Evolutionary conservation across 1,140 invertebrate species (phyloP).

Genomic region (Drosophila busckii): DNA sequence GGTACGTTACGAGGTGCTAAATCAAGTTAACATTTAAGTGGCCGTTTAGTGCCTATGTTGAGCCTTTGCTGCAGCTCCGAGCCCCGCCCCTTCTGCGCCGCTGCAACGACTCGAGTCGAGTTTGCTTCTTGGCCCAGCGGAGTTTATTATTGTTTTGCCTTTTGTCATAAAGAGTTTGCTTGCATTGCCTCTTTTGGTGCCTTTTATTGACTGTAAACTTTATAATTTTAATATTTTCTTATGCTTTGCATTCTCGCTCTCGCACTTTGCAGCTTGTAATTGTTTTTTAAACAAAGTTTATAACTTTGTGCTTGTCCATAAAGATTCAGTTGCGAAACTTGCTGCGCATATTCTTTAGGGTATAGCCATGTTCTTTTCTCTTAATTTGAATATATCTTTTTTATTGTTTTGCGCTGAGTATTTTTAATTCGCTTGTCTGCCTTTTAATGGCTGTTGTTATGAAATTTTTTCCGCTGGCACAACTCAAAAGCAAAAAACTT

Average conservation of each 20-base stretch:
- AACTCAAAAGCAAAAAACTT: conserved; percentile 45
- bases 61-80: neutral
- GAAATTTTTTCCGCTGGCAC: conserved; percentile 48
- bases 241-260: conserved; percentile 20
- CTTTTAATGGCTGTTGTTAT: conserved; percentile 70
- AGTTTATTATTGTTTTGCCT: conserved; percentile 54
- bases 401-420: conserved; percentile 25
- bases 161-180: conserved; percentile 67
- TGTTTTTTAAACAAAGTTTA: conserved; percentile 71
- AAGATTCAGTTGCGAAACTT: too few relatives aligned
- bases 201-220: conserved; percentile 70
- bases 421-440: conserved; percentile 72
- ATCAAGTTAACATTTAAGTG: conserved; percentile 75
- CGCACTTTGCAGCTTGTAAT: conserved; percentile 48
- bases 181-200: conserved; percentile 60
- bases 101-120: too few relatives aligned
- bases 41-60: conserved; percentile 65
- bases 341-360: conserved; percentile 20
- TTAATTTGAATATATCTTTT: conserved; percentile 12
- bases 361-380: conserved; percentile 23
- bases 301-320: conserved; percentile 53
- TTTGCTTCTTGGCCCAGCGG: neutral
- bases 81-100: neutral
- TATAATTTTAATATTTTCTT: conserved; percentile 72
- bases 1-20: conserved; percentile 66